Evolutionary conservation across 2,888 invertebrate genomes (phyloP), one percentile per base, ranked within the genome.

Genomic region (Apamea epomidion): DNA sequence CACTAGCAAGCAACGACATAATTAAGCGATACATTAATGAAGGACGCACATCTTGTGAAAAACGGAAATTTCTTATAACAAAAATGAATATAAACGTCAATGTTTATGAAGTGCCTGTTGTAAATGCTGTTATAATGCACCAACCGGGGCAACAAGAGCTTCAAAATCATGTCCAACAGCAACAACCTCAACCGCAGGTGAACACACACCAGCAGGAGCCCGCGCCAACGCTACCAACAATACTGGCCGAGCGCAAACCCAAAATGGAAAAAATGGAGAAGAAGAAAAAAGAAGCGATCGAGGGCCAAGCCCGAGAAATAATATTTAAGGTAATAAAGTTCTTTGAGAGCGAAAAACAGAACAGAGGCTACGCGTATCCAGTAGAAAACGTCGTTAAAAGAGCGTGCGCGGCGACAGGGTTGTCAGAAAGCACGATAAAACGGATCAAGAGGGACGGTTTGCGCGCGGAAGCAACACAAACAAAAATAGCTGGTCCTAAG

Each of bases 281-380:
- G 85, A 96, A 96, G 85, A 97, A 96, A 87, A 97, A 96, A 45
- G 97, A 97, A 86, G 96, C 97, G 0, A 97, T 97, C 14, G 97
- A 97, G 79, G 96, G 96, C 0, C 97, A 97, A 89, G 97, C 97
- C 18, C 93, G 96, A 58, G 97, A 97, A 87, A 95, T 97, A 0
- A 97, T 97, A 75, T 97, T 93, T 86, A 95, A 96, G 91, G 97
- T 97, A 32, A 96, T 97, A 32, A 96, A 96, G 87, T 97, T 97
- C 87, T 97, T 97, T 86, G 97, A 97, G 85, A 96, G 96, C 80
- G 97, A 97, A 93, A 97, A 97, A 94, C 95, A 95, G 85, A 97
- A 96, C 37, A 94, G 96, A 87, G 96, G 96, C 64, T 97, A 97
- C 82, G 94, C 96, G 1, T 96, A 95, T 87, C 96, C 97, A 0